phyloP scores from a whole-genome alignment of 2,797 vertebrate species.

The Syncerus caffer region DNA sequence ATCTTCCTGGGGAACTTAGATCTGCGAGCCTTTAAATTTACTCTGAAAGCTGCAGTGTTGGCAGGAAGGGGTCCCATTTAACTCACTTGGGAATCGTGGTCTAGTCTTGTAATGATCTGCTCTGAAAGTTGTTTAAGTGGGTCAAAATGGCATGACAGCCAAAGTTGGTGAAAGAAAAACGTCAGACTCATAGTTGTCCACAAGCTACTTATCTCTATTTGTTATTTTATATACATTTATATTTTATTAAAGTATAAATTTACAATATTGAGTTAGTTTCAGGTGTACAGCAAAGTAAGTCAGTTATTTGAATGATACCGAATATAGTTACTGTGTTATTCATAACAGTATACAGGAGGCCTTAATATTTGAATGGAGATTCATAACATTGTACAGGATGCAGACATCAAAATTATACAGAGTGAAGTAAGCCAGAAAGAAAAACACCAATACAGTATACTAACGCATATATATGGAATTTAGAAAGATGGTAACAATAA shows the following conservation, averaged over 20 bases:
- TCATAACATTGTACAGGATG: background rate
- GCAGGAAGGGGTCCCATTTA: accelerated
- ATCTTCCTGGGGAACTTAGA: background rate
- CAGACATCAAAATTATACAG: background rate
- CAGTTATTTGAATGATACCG: accelerated
- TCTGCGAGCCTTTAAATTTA: background rate
- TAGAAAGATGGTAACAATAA: too few species aligned
- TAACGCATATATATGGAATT: too few species aligned
- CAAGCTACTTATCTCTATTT: background rate
- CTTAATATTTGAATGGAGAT: background rate
- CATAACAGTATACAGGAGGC: background rate
- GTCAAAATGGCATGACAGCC: background rate
- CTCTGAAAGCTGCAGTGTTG: background rate
- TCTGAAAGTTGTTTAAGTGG: background rate
- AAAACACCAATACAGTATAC: too few species aligned
- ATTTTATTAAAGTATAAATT: background rate
- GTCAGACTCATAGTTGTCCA: background rate
- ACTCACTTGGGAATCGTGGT: background rate
- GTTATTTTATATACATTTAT: background rate
- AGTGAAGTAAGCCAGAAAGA: too few species aligned
- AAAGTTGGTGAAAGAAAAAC: background rate
- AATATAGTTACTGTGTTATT: background rate
- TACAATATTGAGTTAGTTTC: background rate
- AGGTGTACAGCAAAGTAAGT: background rate
- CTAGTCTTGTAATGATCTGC: background rate